A percentile compares a stretch with the other conserved stretches of the same genome.
phyloP scores from a whole-genome alignment of 30 jellyfish, hydroid and myxozoan genomes.

The Turritopsis rubra region DNA sequence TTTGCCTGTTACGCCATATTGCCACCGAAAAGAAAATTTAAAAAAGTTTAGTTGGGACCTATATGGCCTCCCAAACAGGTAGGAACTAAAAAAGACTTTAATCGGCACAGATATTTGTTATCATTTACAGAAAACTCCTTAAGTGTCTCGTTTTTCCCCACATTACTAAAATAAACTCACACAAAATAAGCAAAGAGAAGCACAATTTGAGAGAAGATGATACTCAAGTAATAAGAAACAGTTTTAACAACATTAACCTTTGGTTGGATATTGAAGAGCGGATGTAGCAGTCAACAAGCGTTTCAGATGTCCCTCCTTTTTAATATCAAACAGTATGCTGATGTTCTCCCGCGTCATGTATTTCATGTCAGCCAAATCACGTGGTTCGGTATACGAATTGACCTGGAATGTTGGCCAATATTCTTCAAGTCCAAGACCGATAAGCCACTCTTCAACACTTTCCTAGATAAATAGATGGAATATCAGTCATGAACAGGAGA shows the following conservation, averaged over 20 bases:
- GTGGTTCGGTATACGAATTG: conserved; percentile 87
- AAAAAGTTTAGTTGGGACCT: neutral
- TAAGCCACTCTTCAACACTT: conserved; percentile 89
- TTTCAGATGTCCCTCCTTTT: conserved; percentile 84
- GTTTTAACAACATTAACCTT: conserved; percentile 34
- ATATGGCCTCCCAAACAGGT: neutral
- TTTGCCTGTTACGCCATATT: neutral
- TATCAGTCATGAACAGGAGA: no score
- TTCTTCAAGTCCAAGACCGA: conserved; percentile 73
- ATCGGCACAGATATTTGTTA: neutral
- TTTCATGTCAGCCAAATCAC: conserved; percentile 89
- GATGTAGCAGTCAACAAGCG: conserved; percentile 58
- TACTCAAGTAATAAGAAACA: no score
- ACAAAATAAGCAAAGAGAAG: no score
- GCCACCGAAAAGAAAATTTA: neutral
- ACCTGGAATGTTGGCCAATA: conserved; percentile 74
- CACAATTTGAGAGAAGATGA: no score
- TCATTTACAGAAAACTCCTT: no score
- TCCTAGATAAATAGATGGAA: no score
- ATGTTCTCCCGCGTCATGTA: conserved; percentile 61
- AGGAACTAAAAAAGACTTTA: neutral
- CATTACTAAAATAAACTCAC: no score
- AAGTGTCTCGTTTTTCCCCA: no score
- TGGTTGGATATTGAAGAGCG: conserved; percentile 82
- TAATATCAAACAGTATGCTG: conserved; percentile 44